Evolutionary conservation across 2,113 vertebrate genomes (phyloP).

Genomic region (Cynocephalus volans): DNA sequence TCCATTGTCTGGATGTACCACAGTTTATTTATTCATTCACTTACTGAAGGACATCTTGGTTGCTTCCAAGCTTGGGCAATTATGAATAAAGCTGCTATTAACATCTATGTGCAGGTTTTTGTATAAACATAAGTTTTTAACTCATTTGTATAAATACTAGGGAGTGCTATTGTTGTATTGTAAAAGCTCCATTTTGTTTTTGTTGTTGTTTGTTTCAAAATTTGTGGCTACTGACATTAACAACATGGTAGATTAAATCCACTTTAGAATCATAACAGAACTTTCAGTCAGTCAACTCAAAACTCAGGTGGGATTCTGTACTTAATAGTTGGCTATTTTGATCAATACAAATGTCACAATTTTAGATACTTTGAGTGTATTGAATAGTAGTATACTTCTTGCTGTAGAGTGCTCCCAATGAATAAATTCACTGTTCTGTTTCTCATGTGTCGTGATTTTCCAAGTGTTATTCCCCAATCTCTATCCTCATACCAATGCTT

Average conservation of each 20-base stretch:
- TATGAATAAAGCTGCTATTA: neutral
- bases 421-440: neutral
- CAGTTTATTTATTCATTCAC: neutral
- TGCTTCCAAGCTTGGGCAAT: neutral
- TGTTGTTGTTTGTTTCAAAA: slow-evolving; percentile 3
- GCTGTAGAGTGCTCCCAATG: neutral
- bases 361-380: neutral
- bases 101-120: neutral
- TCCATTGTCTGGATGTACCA: neutral
- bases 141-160: neutral
- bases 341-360: neutral
- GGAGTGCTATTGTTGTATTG: neutral
- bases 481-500: neutral
- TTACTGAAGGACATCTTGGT: neutral
- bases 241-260: neutral
- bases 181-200: neutral
- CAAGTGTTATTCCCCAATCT: neutral
- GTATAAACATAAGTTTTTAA: slow-evolving; percentile 9
- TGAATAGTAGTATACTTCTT: neutral
- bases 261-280: neutral
- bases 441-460: neutral
- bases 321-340: neutral
- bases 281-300: neutral
- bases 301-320: neutral
- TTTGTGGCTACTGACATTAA: neutral